Conservation (phyloP, 2,113 vertebrate species). For the Pluvianellus socialis region DNA sequence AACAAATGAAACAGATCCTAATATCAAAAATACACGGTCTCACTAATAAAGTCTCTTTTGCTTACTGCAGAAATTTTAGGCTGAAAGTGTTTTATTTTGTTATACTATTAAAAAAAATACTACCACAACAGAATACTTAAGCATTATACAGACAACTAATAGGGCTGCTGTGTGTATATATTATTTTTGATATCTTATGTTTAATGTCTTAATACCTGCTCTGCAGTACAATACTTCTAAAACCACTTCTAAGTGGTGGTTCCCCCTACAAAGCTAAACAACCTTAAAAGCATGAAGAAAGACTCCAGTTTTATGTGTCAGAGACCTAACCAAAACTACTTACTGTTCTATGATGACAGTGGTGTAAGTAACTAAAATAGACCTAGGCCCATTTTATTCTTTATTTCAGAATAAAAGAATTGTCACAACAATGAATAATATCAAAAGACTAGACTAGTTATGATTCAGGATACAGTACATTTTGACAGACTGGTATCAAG, state of each 20-base stretch:
- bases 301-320: neutral
- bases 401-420: neutral
- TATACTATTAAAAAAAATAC: neutral
- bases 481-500: neutral
- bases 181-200: neutral
- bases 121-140: neutral
- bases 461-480: neutral
- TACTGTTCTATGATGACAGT: neutral
- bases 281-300: neutral
- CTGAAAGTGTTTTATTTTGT: neutral
- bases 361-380: neutral
- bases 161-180: neutral
- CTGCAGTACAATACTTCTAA: neutral
- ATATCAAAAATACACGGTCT: neutral
- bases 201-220: neutral
- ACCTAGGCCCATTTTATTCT: neutral
- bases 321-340: neutral
- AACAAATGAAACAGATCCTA: neutral
- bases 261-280: neutral
- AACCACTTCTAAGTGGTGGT: neutral
- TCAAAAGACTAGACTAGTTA: neutral
- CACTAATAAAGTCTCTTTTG: neutral
- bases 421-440: neutral
- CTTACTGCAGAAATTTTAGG: neutral
- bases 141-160: neutral